Evolutionary conservation across 2,888 invertebrate genomes (phyloP).

Genomic region (Deroplatys truncata): DNA sequence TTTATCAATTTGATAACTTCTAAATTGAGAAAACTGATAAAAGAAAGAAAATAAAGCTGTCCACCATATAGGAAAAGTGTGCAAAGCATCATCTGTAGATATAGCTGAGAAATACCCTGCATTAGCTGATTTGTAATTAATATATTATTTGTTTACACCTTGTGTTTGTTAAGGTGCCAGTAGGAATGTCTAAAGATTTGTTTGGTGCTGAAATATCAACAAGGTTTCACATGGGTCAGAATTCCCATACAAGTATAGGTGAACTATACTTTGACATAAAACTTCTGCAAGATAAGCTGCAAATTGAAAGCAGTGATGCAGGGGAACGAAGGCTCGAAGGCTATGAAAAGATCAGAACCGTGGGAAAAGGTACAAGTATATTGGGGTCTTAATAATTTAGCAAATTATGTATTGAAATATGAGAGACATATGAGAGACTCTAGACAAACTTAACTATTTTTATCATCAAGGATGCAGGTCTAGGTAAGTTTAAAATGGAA

Average conservation of each 20-base stretch:
- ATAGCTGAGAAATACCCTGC: not conserved
- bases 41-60: too few relatives aligned
- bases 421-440: not conserved
- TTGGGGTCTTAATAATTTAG: not conserved
- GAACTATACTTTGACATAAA: slow-evolving; percentile 36
- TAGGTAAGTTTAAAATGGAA: too few relatives aligned
- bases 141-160: too few relatives aligned
- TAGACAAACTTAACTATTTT: not conserved
- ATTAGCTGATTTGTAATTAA: too few relatives aligned
- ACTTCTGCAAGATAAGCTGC: slow-evolving; percentile 32
- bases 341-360: slow-evolving; percentile 58
- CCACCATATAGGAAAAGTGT: too few relatives aligned
- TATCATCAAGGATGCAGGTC: not conserved
- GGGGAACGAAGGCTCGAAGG: slow-evolving; percentile 35
- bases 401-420: not conserved
- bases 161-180: slow-evolving; percentile 32
- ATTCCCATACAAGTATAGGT: slow-evolving; percentile 31
- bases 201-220: slow-evolving; percentile 32
- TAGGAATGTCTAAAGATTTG: slow-evolving; percentile 34
- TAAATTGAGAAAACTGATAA: too few relatives aligned
- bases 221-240: slow-evolving; percentile 14
- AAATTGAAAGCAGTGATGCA: slow-evolving; percentile 19
- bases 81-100: too few relatives aligned
- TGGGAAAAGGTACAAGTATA: slow-evolving; percentile 53
- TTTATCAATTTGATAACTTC: too few relatives aligned